Base-by-base conservation (phyloP, 2,888 invertebrate genomes). In the Tuberolachnus salignus region DNA sequence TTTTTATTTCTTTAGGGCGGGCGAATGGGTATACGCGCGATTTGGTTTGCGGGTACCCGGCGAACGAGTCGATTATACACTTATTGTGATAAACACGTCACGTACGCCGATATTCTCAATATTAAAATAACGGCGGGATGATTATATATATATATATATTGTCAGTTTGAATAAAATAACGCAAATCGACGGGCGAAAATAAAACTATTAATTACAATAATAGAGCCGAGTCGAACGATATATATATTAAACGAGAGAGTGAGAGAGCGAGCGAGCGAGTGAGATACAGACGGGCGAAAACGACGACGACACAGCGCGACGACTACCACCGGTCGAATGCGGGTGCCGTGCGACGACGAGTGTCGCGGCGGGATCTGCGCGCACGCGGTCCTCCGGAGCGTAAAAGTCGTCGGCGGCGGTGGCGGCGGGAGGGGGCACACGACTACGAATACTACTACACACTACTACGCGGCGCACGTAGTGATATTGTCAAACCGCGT, bases 401-500 rank as follows among this genome's bases (percentile, higher is more conserved):
- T 59, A n/a, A 16, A 53, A 14, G n/a, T 57, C 13, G n/a, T n/a
- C 73, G 53, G 11, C 14, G 21, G 51, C 14, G 23, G 21, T 42
- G 42, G 14, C 11, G 44, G n/a, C 6, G 64, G 13, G 44, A 42
- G 57, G 44, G 34, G 66, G 44, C 14, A 16, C 66, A 51, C 61
- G 49, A 21, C 23, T 34, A 59, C 66, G 23, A 44, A 55, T 55
- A 70, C 61, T 34, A 11, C 23, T 3, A n/a, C 55, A n/a, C n/a
- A 66, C 66, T 46, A 46, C 46, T 23, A 13, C 42, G 34, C 69
- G 53, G 14, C 51, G n/a, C 59, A 26, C 3, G n/a, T n/a, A n/a
- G n/a, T 34, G 6, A 66, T 26, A 23, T 82, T 82, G 81, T 83
- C 34, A 34, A 82, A 82, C 53, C 19, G 73, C 61, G 63, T n/a